Base-by-base conservation (phyloP, 1,140 invertebrate genomes). In the Scaptomyza graminum region DNA sequence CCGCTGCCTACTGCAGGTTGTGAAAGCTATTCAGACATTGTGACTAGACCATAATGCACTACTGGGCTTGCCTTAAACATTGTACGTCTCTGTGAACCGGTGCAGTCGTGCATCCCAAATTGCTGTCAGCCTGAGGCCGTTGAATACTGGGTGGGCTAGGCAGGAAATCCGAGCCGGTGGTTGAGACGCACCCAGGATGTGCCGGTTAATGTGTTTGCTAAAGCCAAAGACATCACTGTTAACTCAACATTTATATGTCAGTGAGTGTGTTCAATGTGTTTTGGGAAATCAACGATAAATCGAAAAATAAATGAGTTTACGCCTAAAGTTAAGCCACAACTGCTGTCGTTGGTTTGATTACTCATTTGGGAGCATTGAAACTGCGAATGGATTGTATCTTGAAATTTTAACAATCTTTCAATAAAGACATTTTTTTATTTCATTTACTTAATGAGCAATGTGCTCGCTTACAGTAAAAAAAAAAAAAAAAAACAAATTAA, bases 21-120 rank as follows among this genome's bases (percentile, higher is more conserved):
- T 15, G 25, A 2, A 13, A 11, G 28, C 8, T 11, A 9, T 34
- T 13, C 39, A 46, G 28, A 43, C 39, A 37, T 57, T 59, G 49
- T 47, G 22, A 60, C 18, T 22, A 22, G 18, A 22, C 18, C 18
- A 22, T 63, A 13, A 50, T 51, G 43, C 22, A 31, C 34, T 46
- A 31, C 34, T 46, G 43, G 64, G 15, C 49, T 47, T 39, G 72
- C 66, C 78, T 71, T 72, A 62, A 72, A 62, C 76, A 79, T 69
- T 66, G 76, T 60, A 31, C 80, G 68, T 69, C 76, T 60, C 61
- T 57, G 47, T 55, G 61, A 69, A 70, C 52, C 63, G 64, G 74
- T 85, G 81, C 81, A 85, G 69, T 81, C 82, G 82, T 85, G 82
- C 82, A 85, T 85, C 70, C 80, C 79, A 87, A 81, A 85, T 85